These are phyloP conservation scores for Arctopsyche grandis DNA, from an alignment of 1,140 invertebrate genomes.

Conservation along the genomic window DNA sequence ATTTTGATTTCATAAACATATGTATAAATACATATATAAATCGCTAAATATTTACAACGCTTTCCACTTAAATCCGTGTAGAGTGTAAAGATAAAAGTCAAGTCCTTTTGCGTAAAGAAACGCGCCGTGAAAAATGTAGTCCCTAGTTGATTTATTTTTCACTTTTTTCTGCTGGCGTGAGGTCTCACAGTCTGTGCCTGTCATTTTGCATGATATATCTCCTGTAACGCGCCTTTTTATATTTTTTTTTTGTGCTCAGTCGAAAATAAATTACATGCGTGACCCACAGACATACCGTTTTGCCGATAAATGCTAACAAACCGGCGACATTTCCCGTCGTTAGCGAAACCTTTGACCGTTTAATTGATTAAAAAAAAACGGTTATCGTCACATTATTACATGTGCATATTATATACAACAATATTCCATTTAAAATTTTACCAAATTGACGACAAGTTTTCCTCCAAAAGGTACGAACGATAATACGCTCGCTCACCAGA, in stretches of 20 bases:
- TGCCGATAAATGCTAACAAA: background rate
- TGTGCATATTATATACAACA: background rate
- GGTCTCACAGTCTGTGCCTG: constrained; percentile 25
- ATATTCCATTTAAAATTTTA: no score
- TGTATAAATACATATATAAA: no score
- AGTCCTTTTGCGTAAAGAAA: background rate
- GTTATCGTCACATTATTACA: no score
- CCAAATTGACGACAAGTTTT: background rate
- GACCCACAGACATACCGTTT: constrained; percentile 21
- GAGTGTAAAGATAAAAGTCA: constrained; percentile 28
- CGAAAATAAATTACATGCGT: constrained; percentile 35
- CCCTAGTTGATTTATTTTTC: constrained; percentile 27
- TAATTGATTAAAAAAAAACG: background rate
- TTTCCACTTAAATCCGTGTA: constrained; percentile 20
- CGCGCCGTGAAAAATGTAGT: constrained; percentile 17
- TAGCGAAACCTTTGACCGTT: background rate
- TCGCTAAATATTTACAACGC: background rate
- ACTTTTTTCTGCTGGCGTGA: constrained; percentile 10
- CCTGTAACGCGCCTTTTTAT: background rate
- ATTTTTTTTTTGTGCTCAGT: constrained; percentile 5
- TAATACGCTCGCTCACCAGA: background rate
- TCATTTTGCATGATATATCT: constrained; percentile 28
- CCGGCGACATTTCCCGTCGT: background rate
- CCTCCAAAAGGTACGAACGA: background rate
- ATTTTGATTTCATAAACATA: no score